Evolutionary conservation across 2,113 vertebrate genomes (phyloP).

Genomic region (Archilochus colubris): DNA sequence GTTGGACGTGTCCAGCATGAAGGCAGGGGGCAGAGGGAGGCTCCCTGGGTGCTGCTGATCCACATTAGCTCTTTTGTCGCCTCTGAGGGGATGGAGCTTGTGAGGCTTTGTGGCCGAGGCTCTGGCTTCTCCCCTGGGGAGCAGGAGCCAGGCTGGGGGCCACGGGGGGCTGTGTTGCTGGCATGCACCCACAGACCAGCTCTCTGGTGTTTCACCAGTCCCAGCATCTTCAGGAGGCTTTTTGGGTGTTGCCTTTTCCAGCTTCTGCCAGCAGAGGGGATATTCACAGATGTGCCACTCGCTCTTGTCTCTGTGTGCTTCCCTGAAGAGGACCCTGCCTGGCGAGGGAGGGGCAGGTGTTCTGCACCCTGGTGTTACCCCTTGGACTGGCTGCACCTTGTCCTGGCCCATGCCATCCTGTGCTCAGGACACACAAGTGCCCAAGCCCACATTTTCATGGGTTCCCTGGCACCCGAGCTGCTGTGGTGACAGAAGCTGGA

Average conservation of each 20-base stretch:
- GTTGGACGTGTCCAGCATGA: neutral
- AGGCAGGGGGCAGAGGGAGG: neutral
- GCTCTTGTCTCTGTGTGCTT: neutral
- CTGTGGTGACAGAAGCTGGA: neutral
- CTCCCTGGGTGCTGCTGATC: neutral
- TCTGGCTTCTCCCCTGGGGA: accelerated
- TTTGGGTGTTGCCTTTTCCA: conserved; percentile 43
- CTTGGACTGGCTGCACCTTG: neutral
- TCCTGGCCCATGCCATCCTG: neutral
- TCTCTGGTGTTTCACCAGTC: neutral
- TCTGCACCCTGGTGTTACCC: accelerated
- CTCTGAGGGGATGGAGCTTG: accelerated
- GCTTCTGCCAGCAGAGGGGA: conserved; percentile 67
- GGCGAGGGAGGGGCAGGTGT: neutral
- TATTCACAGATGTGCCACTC: neutral
- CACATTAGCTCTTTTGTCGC: accelerated
- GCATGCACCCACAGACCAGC: too few species aligned
- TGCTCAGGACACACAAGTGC: neutral
- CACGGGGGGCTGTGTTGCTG: too few species aligned
- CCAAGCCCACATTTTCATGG: accelerated
- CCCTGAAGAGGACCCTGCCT: neutral
- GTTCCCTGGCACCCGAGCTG: neutral
- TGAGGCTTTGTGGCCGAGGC: accelerated
- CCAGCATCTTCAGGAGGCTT: neutral
- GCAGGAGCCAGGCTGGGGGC: accelerated